Conservation (phyloP, 2,113 vertebrate species). For the Rutilus rutilus region DNA sequence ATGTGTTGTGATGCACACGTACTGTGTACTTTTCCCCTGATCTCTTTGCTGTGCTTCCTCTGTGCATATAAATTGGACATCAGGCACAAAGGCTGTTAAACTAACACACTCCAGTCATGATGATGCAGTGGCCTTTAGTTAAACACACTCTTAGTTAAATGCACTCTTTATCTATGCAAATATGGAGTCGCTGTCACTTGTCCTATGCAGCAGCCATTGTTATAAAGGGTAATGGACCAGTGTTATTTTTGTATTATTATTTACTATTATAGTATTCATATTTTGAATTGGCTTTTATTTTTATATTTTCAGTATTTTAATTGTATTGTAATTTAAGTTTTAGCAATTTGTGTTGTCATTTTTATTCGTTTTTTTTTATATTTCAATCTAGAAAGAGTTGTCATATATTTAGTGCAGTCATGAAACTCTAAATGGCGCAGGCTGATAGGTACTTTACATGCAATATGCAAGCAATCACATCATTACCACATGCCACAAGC, state of each 20-base stretch:
- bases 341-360: background rate
- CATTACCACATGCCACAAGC: too few relatives aligned
- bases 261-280: background rate
- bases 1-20: background rate
- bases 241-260: background rate
- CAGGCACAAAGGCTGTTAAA: background rate
- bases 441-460: too few relatives aligned
- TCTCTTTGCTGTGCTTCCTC: background rate
- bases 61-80: constrained; percentile 19
- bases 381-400: background rate
- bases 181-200: background rate
- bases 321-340: background rate
- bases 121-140: constrained; percentile 12
- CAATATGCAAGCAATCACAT: too few relatives aligned
- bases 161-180: constrained; percentile 22
- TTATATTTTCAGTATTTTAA: background rate
- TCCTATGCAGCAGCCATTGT: background rate
- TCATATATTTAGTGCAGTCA: too few relatives aligned
- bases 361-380: background rate
- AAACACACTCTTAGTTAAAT: constrained; percentile 3
- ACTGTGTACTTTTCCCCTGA: constrained; percentile 22
- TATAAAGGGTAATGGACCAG: background rate
- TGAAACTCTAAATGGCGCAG: too few relatives aligned
- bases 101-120: background rate
- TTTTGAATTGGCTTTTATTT: background rate